Percentiles rank a stretch among this genome's conserved stretches.
These are phyloP conservation scores for Cyclopterus lumpus DNA, from an alignment of 2,797 vertebrate species.

Conservation along the genomic window DNA sequence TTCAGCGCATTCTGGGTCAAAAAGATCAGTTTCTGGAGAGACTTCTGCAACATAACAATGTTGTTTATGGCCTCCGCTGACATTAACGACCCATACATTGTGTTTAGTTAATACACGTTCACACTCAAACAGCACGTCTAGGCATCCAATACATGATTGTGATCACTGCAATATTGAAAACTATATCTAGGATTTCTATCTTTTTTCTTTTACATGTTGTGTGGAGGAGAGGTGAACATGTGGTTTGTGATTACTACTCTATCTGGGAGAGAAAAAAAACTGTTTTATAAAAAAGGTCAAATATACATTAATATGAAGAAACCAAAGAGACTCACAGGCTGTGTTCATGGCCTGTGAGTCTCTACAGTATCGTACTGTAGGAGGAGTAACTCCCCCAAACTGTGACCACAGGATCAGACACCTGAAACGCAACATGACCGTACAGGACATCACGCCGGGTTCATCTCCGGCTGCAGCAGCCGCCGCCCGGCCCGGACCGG, in stretches of 20 bases:
- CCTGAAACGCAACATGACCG: conserved; percentile 50
- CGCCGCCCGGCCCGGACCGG: conserved; percentile 1
- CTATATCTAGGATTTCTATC: not conserved
- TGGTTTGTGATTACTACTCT: not conserved
- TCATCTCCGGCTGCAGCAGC: conserved; percentile 17
- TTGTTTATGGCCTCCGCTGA: not conserved
- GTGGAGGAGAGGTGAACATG: not conserved
- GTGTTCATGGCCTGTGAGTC: not conserved
- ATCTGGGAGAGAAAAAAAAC: not conserved
- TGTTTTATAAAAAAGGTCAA: not conserved
- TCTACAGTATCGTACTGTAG: not conserved
- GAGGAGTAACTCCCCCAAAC: conserved; percentile 66
- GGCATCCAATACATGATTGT: not conserved
- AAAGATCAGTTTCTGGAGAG: not conserved
- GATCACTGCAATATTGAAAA: not conserved
- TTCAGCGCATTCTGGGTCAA: not conserved
- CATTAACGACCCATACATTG: not conserved
- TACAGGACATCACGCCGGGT: conserved; percentile 1
- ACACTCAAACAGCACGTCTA: not conserved
- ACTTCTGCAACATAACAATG: not conserved
- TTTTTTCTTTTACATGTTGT: not conserved
- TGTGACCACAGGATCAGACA: conserved; percentile 54
- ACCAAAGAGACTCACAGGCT: not conserved
- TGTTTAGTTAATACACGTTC: not conserved
- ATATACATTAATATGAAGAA: not conserved